phyloP scores from a whole-genome alignment of 2,888 invertebrate species.

The Psylliodes chrysocephalus region DNA sequence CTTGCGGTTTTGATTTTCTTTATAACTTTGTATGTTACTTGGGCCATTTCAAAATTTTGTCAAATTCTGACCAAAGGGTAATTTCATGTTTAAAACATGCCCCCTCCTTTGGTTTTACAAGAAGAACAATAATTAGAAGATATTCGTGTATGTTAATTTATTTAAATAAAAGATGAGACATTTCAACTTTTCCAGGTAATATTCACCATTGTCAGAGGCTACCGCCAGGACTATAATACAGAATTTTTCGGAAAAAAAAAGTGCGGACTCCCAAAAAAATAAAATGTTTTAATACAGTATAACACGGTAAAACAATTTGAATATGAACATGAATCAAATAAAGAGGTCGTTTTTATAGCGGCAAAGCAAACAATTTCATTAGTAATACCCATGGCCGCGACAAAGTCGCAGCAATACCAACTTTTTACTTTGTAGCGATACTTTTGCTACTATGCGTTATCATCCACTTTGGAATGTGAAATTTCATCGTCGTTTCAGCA shows the following conservation, averaged over 20 bases:
- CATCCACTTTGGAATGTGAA: constrained; percentile 19
- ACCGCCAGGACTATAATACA: too few species aligned
- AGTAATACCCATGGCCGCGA: background rate
- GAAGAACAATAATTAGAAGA: too few species aligned
- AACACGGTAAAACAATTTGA: constrained; percentile 32
- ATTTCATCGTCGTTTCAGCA: constrained; percentile 18
- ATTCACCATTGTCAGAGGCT: too few species aligned
- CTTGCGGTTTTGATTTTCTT: too few species aligned
- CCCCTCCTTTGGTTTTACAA: too few species aligned
- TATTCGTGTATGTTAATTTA: too few species aligned
- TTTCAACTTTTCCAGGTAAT: too few species aligned
- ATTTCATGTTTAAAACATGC: too few species aligned
- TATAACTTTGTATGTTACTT: too few species aligned
- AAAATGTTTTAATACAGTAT: constrained; percentile 35
- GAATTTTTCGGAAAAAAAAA: background rate
- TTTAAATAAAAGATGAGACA: too few species aligned
- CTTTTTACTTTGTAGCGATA: constrained; percentile 5
- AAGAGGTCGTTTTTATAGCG: constrained; percentile 29
- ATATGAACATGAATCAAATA: constrained; percentile 35
- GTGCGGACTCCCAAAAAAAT: background rate
- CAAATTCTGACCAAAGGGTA: too few species aligned
- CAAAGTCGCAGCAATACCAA: constrained; percentile 4
- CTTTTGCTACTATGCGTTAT: constrained; percentile 15
- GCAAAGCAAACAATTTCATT: constrained; percentile 38
- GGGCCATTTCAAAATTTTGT: too few species aligned